Evolutionary conservation across 2,888 invertebrate species (phyloP).

Genomic region (Nomada lathburiana): DNA sequence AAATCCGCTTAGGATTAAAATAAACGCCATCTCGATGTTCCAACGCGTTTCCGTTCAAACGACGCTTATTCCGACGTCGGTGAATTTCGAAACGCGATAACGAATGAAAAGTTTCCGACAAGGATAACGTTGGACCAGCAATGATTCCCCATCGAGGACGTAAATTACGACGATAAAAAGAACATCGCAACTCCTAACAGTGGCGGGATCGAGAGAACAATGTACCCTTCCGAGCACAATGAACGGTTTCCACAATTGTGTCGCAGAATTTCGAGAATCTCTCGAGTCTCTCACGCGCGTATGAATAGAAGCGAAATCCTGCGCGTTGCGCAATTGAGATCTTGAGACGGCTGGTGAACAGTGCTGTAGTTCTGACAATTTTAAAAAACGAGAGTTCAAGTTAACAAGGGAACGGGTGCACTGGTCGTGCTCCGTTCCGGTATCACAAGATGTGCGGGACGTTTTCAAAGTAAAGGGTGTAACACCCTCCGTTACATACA

Average conservation of each 20-base stretch:
- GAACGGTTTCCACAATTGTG: slow-evolving; percentile 44
- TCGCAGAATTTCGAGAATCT: slow-evolving; percentile 62
- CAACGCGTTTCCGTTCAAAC: background rate
- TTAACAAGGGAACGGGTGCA: slow-evolving; percentile 59
- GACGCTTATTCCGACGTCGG: background rate
- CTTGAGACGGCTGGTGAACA: background rate
- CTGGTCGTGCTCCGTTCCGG: background rate
- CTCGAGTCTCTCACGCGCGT: slow-evolving; percentile 57
- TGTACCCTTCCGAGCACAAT: slow-evolving; percentile 47
- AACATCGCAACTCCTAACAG: slow-evolving; percentile 14
- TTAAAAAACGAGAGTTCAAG: slow-evolving; percentile 64
- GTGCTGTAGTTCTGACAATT: background rate
- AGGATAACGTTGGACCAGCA: background rate
- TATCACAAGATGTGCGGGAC: too few species aligned
- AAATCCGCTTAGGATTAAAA: slow-evolving; percentile 9
- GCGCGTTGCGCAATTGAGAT: slow-evolving; percentile 59
- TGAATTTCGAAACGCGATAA: background rate
- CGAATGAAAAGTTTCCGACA: background rate
- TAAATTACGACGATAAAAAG: slow-evolving; percentile 22
- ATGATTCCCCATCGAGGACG: slow-evolving; percentile 23
- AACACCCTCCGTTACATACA: background rate
- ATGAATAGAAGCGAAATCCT: slow-evolving; percentile 68
- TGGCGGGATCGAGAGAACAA: slow-evolving; percentile 22
- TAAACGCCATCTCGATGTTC: background rate
- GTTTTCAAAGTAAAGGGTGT: background rate